Percentiles rank a stretch among this genome's conserved stretches.
Conservation (phyloP, 1,140 invertebrate species). For the Drosophila tropicalis region DNA sequence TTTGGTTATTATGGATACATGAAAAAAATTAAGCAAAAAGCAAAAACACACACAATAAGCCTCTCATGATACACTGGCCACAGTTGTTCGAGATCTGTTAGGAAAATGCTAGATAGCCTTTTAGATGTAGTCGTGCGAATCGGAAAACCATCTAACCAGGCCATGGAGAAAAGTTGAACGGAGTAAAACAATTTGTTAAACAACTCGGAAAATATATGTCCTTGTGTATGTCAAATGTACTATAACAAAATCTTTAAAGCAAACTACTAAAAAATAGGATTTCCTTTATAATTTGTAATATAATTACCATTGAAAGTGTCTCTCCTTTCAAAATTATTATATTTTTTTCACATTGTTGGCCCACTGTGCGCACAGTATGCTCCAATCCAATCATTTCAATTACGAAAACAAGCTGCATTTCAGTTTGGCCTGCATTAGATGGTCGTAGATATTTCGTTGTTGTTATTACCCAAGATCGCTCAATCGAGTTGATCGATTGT, state of each 20-base stretch:
- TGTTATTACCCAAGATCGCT: constrained; percentile 44
- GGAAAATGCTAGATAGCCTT: constrained; percentile 6
- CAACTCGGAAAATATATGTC: no score
- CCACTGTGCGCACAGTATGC: constrained; percentile 35
- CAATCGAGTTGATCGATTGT: constrained; percentile 56
- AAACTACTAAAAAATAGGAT: no score
- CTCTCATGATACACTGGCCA: background rate
- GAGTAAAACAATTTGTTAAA: no score
- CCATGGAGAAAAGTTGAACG: no score
- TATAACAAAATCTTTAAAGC: no score
- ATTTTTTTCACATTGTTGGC: background rate
- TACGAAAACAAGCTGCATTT: constrained; percentile 54
- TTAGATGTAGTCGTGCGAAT: background rate
- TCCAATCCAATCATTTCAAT: constrained; percentile 58
- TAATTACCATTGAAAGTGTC: no score
- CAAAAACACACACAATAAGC: constrained; percentile 17
- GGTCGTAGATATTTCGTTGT: constrained; percentile 10
- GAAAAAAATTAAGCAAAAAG: constrained; percentile 18
- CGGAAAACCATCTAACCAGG: no score
- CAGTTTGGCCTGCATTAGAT: constrained; percentile 54
- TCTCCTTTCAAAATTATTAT: no score
- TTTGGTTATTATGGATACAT: background rate
- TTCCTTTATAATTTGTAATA: no score
- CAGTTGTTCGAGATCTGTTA: background rate
- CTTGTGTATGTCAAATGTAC: no score